Percentiles rank a stretch among this genome's conserved stretches.
Evolutionary conservation across 2,113 vertebrate species (phyloP).

Genomic region (Sarotherodon lohbergeri): DNA sequence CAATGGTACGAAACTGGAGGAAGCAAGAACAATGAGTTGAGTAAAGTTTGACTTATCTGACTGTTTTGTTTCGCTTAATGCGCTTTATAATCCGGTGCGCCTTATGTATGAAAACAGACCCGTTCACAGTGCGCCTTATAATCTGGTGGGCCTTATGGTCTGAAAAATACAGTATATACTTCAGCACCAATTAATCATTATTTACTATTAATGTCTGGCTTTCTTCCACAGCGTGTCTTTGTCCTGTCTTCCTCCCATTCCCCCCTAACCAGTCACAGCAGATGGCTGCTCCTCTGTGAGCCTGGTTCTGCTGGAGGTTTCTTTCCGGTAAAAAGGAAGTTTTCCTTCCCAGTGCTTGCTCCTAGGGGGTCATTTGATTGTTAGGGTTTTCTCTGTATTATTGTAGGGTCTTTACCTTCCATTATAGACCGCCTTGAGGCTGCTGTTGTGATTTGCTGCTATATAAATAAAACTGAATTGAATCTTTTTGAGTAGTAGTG

Average conservation of each 20-base stretch:
- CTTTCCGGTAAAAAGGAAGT: background rate
- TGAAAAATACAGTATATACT: background rate
- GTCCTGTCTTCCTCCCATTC: background rate
- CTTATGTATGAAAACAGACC: background rate
- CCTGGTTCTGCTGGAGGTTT: background rate
- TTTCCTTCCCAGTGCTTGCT: background rate
- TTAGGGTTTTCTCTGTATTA: background rate
- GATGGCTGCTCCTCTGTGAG: background rate
- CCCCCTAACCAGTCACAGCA: background rate
- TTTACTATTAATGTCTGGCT: background rate
- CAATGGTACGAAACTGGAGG: background rate
- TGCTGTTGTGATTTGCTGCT: background rate
- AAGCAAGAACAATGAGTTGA: background rate
- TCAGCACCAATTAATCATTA: background rate
- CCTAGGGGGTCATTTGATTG: background rate
- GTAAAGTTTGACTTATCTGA: background rate
- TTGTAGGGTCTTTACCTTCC: background rate
- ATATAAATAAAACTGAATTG: background rate
- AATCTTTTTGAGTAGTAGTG: background rate
- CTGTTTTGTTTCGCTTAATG: background rate
- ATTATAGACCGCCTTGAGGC: background rate
- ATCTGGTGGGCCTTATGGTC: background rate
- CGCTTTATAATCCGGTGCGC: background rate
- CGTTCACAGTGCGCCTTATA: accelerated
- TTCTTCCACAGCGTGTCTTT: background rate